These are phyloP conservation scores for Netelia melanura DNA, from an alignment of 2,888 invertebrate genomes.

Conservation along the genomic window DNA sequence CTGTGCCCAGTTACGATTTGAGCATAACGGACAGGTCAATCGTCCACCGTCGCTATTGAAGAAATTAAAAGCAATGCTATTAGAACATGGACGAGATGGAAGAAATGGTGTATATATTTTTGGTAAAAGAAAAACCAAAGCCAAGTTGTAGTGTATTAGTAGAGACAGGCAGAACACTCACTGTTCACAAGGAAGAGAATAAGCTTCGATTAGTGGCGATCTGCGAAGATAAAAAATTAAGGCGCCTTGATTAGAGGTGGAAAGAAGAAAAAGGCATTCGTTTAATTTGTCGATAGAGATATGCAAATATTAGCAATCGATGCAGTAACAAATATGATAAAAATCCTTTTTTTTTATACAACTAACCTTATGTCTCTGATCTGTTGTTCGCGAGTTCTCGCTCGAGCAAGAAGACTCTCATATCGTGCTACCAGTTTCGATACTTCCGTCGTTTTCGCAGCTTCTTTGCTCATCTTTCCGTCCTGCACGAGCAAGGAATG, in stretches of 20 bases:
- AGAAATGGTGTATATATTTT: constrained; percentile 5
- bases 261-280: constrained; percentile 37
- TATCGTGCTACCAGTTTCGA: constrained; percentile 89
- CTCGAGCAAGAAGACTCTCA: constrained; percentile 89
- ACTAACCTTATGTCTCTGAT: constrained; percentile 92
- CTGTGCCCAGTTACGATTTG: constrained; percentile 95
- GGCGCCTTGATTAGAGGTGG: constrained; percentile 61
- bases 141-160: constrained; percentile 39
- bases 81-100: constrained; percentile 12
- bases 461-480: constrained; percentile 89
- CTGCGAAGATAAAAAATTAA: constrained; percentile 82
- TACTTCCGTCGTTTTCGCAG: constrained; percentile 89
- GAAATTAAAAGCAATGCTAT: too few relatives aligned
- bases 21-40: constrained; percentile 94
- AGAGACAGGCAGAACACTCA: constrained; percentile 83
- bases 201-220: constrained; percentile 86
- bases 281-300: constrained; percentile 12
- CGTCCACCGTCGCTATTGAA: constrained; percentile 90
- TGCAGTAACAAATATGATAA: constrained; percentile 26
- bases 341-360: not conserved
- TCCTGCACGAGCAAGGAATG: constrained; percentile 91
- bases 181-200: constrained; percentile 87
- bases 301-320: constrained; percentile 39
- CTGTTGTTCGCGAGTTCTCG: constrained; percentile 91
- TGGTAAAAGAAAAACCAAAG: constrained; percentile 25